Base-by-base conservation (phyloP, 2,113 vertebrate species). In the Zeus faber region DNA sequence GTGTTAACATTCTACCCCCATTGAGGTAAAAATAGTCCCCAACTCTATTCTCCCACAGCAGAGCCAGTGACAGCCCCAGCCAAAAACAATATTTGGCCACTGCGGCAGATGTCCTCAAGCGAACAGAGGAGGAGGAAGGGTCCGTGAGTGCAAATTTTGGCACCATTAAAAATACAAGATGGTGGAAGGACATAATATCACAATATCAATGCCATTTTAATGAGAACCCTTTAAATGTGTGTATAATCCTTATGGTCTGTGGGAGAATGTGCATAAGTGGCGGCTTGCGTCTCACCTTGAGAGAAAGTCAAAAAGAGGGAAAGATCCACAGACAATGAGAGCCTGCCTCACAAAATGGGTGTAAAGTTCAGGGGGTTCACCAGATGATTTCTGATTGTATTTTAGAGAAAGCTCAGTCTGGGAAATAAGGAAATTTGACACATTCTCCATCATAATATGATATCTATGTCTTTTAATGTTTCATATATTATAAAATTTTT, bases 11-110 rank as follows among this genome's bases (percentile, higher is more conserved):
- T 71, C 63, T 67, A 73, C 25, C 77, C 73, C 79, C 62, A 48
- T 69, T 25, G 76, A 44, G 76, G 74, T 81, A 85, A 82, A 85
- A 87, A 87, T 87, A 85, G 79, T 76, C 51, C 67, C 67, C 70
- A 39, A 70, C 70, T 75, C 76, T 72, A 67, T 82, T 77, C 76
- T 80, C 63, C 52, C 14, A 11, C 59, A 62, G 73, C 58, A 55
- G 69, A 70, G 69, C 67, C 74, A 71, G 65, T 51, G 33, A 59
- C n/a, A 11, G 14, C 50, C 71, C 71, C 67, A n/a, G 85, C 83
- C 85, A 87, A 87, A 80, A 81, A 84, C 83, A 87, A 87, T 85
- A 84, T 87, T 85, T 87, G 82, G 70, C 71, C 74, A 82, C 72
- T 76, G 79, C 79, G 81, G 79, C 85, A 87, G 85, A 87, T 87